Evolutionary conservation across 2,113 vertebrate genomes (phyloP), one percentile per base, ranked within the genome.

Genomic region (Triplophysa dalaica): DNA sequence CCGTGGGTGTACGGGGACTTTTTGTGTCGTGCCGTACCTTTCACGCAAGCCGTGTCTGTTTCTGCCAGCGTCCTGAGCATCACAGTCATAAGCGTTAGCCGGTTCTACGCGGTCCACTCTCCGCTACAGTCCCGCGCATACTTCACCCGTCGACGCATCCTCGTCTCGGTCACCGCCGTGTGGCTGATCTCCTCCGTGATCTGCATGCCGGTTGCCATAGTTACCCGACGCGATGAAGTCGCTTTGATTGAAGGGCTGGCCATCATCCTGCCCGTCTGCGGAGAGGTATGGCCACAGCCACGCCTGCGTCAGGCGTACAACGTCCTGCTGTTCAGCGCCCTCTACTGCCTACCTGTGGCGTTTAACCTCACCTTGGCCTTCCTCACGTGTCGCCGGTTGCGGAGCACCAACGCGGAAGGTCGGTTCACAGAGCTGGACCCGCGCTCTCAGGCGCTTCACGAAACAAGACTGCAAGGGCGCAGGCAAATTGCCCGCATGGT

Each of bases 401-500:
- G 89, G 24, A 77, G 45, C 45, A 87, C 80, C 82, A 12, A 29
- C 66, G 2, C 72, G 67, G 24, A 86, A 88, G 50, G 74, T 69
- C 3, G 80, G 86, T 41, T 78, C 62, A 77, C 75, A 24, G 84
- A 89, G 74, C 68, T 81, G 10, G 84, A 82, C 41, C 84, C 60
- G 17, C 80, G 70, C 9, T 82, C 70, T 7, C 78, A 83, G 14
- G 84, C 81, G 5, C 85, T 84, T 60, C 74, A 83, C 2, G 79
- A 66, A 1, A 84, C 85, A 9, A 85, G 90, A 12, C 80, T 88
- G 8, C 86, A 87, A 43, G 82, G 84, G 12, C 89, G 90, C 60
- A 88, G 86, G 79, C 87, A 89, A 78, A 89, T 91, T 11, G 89
- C 87, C 67, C 90, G 89, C 56, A 91, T 91, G 89, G 90, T 91